Conservation (phyloP, 2,113 vertebrate species). For the Pica pica region DNA sequence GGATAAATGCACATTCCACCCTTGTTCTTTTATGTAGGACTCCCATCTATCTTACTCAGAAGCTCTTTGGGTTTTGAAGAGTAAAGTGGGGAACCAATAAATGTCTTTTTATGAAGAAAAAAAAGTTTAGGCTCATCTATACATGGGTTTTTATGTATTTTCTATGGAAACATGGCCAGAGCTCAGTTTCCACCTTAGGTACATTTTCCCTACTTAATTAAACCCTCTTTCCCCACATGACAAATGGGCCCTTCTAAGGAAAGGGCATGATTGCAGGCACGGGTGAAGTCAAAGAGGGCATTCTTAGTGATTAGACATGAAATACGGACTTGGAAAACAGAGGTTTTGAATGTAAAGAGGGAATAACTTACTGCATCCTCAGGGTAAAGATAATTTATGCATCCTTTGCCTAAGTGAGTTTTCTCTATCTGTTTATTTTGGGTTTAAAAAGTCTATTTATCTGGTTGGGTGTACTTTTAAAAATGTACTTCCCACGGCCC, state of each 20-base stretch:
- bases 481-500: slow-evolving; percentile 15
- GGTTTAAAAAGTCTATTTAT: slow-evolving; percentile 47
- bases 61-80: slow-evolving; percentile 43
- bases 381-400: slow-evolving; percentile 49
- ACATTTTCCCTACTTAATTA: slow-evolving; percentile 75
- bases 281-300: slow-evolving; percentile 67
- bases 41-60: not conserved
- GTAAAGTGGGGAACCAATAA: not conserved
- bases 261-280: slow-evolving; percentile 55
- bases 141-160: slow-evolving; percentile 64
- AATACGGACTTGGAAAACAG: slow-evolving; percentile 40
- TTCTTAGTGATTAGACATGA: slow-evolving; percentile 66
- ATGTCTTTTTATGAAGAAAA: slow-evolving; percentile 7
- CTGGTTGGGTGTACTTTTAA: slow-evolving; percentile 6
- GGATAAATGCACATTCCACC: slow-evolving; percentile 47
- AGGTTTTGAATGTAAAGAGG: slow-evolving; percentile 19
- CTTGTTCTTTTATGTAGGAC: not conserved
- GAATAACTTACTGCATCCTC: slow-evolving; percentile 58
- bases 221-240: slow-evolving; percentile 65
- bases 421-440: slow-evolving; percentile 58
- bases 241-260: slow-evolving; percentile 67
- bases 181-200: slow-evolving; percentile 70
- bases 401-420: slow-evolving; percentile 50
- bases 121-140: slow-evolving; percentile 48
- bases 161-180: slow-evolving; percentile 67